A percentile compares a stretch with the other conserved stretches of the same genome.
phyloP scores from a whole-genome alignment of 37 sponge, comb jelly and placozoan genomes.

The Beroe forskalii region DNA sequence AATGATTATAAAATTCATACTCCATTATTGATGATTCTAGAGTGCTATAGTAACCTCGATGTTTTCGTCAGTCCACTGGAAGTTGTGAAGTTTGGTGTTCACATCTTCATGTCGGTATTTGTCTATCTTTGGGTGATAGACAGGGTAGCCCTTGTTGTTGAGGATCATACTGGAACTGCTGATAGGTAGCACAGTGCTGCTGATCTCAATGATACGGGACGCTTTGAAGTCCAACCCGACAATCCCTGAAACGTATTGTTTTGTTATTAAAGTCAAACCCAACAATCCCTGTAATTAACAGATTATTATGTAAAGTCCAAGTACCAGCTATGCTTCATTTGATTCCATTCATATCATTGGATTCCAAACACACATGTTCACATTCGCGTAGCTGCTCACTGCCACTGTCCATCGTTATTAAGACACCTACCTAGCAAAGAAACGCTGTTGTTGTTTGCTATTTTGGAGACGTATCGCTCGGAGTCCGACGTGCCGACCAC shows the following conservation, averaged over 20 bases:
- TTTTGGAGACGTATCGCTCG: neutral
- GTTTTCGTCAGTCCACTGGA: constrained; percentile 49
- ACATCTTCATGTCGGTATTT: constrained; percentile 41
- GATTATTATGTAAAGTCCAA: no score
- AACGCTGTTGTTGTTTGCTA: constrained; percentile 20
- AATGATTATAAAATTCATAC: no score
- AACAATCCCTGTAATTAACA: no score
- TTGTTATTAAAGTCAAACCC: no score
- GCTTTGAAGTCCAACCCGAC: constrained; percentile 37
- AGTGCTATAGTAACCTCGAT: constrained; percentile 6
- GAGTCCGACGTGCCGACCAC: constrained; percentile 40
- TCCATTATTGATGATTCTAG: no score
- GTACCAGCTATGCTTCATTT: no score
- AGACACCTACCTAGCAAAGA: constrained; percentile 30
- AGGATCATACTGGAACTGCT: constrained; percentile 5
- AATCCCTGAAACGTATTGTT: no score
- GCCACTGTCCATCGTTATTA: no score
- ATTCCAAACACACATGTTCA: no score
- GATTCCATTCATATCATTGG: no score
- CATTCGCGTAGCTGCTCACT: no score
- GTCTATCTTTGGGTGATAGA: constrained; percentile 40
- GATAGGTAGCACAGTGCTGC: constrained; percentile 20
- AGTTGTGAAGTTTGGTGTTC: constrained; percentile 25
- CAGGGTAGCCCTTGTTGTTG: constrained; percentile 53
- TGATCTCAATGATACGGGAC: constrained; percentile 40